Percentiles rank a stretch among this genome's conserved stretches.
Conservation (phyloP, 2,797 vertebrate genomes). For the Mormyrops boulengeri region DNA sequence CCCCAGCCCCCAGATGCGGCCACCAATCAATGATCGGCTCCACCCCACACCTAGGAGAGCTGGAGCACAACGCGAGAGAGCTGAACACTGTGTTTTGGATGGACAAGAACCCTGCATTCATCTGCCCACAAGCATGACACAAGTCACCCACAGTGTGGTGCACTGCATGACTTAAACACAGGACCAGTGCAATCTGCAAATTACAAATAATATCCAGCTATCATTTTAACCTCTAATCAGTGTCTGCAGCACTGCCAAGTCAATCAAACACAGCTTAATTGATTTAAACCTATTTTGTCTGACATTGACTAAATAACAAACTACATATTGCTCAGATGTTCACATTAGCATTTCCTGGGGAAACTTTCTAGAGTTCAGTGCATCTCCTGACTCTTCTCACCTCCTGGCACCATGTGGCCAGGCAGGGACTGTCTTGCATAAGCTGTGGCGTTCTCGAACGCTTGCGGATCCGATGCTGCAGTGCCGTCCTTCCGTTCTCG, state of each 20-base stretch:
- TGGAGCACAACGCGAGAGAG: not conserved
- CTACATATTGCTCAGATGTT: not conserved
- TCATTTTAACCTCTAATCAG: not conserved
- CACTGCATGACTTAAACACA: not conserved
- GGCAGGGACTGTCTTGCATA: not conserved
- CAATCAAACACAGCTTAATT: not conserved
- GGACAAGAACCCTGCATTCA: not conserved
- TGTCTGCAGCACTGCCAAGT: not conserved
- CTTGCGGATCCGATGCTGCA: not conserved
- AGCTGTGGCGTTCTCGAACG: not conserved
- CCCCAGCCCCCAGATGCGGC: conserved; percentile 48
- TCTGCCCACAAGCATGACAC: not conserved
- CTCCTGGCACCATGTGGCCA: not conserved
- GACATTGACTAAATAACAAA: not conserved
- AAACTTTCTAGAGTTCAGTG: not conserved
- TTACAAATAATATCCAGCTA: not conserved
- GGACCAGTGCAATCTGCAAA: not conserved
- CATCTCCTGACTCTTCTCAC: not conserved
- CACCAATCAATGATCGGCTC: not conserved
- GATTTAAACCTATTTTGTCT: not conserved
- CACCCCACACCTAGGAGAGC: conserved; percentile 2
- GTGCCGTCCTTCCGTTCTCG: not conserved
- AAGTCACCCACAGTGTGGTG: not conserved
- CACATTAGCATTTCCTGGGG: not conserved
- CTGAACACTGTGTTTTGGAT: not conserved